phyloP scores from a whole-genome alignment of 2,888 invertebrate species.

The Andricus quercusramuli region DNA sequence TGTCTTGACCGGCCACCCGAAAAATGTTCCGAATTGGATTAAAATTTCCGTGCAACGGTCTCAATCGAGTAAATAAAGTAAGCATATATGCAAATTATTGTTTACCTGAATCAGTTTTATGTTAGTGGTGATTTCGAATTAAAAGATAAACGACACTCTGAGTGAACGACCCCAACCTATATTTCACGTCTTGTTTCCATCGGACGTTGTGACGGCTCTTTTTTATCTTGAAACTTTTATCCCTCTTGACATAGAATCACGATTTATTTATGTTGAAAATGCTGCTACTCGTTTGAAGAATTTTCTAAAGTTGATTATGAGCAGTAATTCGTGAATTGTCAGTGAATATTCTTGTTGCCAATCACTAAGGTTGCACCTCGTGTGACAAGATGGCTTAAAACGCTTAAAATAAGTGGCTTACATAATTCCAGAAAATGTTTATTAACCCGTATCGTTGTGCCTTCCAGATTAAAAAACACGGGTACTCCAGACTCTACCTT shows the following conservation, averaged over 20 bases:
- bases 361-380: constrained; percentile 63
- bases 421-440: constrained; percentile 67
- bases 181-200: constrained; percentile 17
- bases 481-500: constrained; percentile 66
- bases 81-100: constrained; percentile 42
- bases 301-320: neutral
- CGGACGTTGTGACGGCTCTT: constrained; percentile 5
- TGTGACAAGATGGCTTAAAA: constrained; percentile 73
- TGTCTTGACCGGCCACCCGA: constrained; percentile 72
- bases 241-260: constrained; percentile 4
- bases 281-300: neutral
- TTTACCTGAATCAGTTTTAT: constrained; percentile 3
- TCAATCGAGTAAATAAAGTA: constrained; percentile 73
- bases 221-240: neutral
- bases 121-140: neutral
- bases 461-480: constrained; percentile 72
- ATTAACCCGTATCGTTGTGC: constrained; percentile 42
- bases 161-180: constrained; percentile 32
- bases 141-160: neutral
- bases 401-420: constrained; percentile 69
- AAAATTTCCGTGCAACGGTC: constrained; percentile 77
- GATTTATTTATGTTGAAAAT: neutral
- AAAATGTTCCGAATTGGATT: constrained; percentile 78
- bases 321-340: constrained; percentile 48
- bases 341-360: constrained; percentile 56